Base-by-base conservation (phyloP, 1,140 invertebrate species). In the Zaprionus tsacasi region DNA sequence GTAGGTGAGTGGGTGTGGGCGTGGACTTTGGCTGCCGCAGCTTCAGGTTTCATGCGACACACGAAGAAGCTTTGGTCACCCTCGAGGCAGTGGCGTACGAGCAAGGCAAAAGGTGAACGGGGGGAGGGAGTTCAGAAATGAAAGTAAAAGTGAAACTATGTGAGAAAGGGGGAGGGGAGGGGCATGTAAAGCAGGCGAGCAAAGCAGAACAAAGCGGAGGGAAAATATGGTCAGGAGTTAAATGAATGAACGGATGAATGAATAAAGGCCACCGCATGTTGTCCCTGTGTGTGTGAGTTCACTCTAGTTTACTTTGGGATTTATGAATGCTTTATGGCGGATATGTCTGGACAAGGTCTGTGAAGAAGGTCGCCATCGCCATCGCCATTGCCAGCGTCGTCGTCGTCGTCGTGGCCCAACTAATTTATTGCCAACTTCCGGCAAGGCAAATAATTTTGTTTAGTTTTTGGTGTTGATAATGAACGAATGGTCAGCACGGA, bases 301-400 rank as follows among this genome's bases (percentile, higher is more conserved):
- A 80, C 56, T 88, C 80, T 88, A 88, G 83, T 88, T 88, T 91
- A 86, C 89, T 91, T 86, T 90, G 85, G 88, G 89, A 91, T 91
- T 91, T 91, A 91, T 91, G 83, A 86, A 88, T 83, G 80, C 83
- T 91, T 91, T 88, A 89, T 88, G 83, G 85, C 83, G 85, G 80
- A 89, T 45, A 45, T 88, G 83, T 83, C 85, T 89, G 83, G 83
- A 83, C 83, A 89, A 80, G 83, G 81, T 88, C 63, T 66, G 70
- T 70, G 52, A 63, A 58, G 33, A 66, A 70, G 54, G 60, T 69
- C 64, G 70, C 8, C 0, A 64, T 38, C 2, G 35, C 35, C 35
- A 56, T 68, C 64, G 69, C 8, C 0, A 59, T 36, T 10, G 35
- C 35, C 35, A 21, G 21, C 21, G 21, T 21, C 27, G 27, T 30